Evolutionary conservation across 2,888 invertebrate genomes (phyloP).

Genomic region (Silvanus unidentatus): DNA sequence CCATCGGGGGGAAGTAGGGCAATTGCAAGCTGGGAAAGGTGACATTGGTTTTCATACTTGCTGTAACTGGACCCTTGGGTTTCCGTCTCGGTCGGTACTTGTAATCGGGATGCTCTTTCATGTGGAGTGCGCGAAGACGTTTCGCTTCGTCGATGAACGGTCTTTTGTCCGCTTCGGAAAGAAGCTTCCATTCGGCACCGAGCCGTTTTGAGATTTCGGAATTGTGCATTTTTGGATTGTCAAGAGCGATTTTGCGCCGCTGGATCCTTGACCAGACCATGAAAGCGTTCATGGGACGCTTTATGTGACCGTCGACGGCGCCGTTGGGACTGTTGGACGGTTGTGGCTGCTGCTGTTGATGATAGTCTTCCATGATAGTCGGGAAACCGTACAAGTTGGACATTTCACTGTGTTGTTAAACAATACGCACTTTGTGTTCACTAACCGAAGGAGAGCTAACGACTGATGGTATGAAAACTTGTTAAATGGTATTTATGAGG

Average conservation of each 20-base stretch:
- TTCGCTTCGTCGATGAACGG: constrained; percentile 96
- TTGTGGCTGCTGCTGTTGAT: constrained; percentile 22
- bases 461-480: constrained; percentile 29
- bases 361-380: constrained; percentile 39
- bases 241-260: constrained; percentile 85
- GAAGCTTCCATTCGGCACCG: constrained; percentile 89
- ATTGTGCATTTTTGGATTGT: constrained; percentile 91
- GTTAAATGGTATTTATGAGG: constrained; percentile 29
- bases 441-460: constrained; percentile 26
- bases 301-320: constrained; percentile 70
- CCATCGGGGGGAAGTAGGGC: constrained; percentile 57
- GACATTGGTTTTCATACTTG: constrained; percentile 27
- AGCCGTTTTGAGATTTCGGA: constrained; percentile 86
- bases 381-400: constrained; percentile 35
- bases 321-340: constrained; percentile 18
- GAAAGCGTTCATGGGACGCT: constrained; percentile 96
- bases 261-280: constrained; percentile 96
- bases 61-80: constrained; percentile 64
- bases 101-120: constrained; percentile 89
- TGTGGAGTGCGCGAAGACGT: constrained; percentile 76
- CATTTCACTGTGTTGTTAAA: constrained; percentile 29
- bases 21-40: constrained; percentile 59
- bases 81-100: constrained; percentile 83
- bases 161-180: constrained; percentile 80
- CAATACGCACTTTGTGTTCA: constrained; percentile 16